Base-by-base conservation (phyloP, 2,113 vertebrate species). In the Regulus satrapa region DNA sequence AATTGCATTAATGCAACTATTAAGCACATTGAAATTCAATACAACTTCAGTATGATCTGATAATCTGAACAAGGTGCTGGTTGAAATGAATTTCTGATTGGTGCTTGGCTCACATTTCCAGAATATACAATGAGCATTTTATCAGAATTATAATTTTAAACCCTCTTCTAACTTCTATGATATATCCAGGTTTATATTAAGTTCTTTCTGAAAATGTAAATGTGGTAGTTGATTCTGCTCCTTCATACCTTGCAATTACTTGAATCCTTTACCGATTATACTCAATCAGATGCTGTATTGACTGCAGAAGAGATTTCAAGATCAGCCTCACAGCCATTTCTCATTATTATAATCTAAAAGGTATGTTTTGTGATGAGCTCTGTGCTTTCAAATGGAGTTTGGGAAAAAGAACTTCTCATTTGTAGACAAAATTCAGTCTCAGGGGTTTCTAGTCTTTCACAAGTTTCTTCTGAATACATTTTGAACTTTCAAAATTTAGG, bases 271-370 rank as follows among this genome's bases (percentile, higher is more conserved):
- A 73, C 61, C 66, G 88, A 73, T 92, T 94, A 85, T 71, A 69
- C 36, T 71, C 63, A 88, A 38, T 94, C 77, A 91, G 78, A 59
- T 73, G 38, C 14, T 75, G 38, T 89, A 82, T 46, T 91, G 87
- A 87, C 67, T 89, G 61, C 24, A 83, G 74, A 93, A 73, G 69
- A 92, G 36, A 73, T 94, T 87, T 89, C 69, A 89, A 85, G 73
- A 68, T 55, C 59, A 83, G 25, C 18, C 32, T 91, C 24, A 78
- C 40, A 93, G 87, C 16, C 80, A 72, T 85, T 91, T 85, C 71
- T 82, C 82, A 88, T 88, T 95, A 78, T 79, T 69, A 43, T 68
- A 89, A 83, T 93, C 74, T 89, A 82, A 96, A 61, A 26, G 7
- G 2, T 41, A 56, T 43, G 11, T 87, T 77, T 94, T 91, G n/a